Conservation (phyloP, 2,113 vertebrate species). For the Zosterops lateralis region DNA sequence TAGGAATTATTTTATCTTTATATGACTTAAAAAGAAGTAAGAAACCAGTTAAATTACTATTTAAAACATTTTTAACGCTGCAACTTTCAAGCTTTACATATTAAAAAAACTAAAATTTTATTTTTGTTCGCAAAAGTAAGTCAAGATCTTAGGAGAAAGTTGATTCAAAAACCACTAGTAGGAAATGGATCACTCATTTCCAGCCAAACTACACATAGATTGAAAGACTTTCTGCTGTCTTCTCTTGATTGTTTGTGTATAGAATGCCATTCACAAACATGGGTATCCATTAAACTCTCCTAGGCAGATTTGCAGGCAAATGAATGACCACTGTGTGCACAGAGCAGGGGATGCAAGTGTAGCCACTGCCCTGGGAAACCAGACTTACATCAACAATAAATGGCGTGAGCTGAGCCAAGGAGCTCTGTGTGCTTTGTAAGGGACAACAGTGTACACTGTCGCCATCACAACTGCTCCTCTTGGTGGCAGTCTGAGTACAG, state of each 20-base stretch:
- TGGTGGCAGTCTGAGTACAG: conserved; percentile 31
- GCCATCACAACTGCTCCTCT: conserved; percentile 19
- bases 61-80: not conserved
- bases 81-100: not conserved
- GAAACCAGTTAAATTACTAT: not conserved
- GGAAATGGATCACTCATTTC: not conserved
- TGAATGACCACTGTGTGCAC: not conserved
- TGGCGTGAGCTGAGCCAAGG: not conserved
- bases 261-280: not conserved
- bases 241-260: not conserved
- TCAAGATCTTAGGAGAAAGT: not conserved
- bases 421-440: not conserved
- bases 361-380: not conserved
- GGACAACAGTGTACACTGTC: not conserved
- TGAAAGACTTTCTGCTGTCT: not conserved
- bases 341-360: not conserved
- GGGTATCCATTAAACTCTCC: not conserved
- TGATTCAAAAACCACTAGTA: not conserved
- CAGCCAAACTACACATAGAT: not conserved
- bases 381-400: not conserved
- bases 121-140: not conserved
- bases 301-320: not conserved
- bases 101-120: not conserved
- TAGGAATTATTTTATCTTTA: not conserved
- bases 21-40: not conserved